These are phyloP conservation scores for Nettapus auritus DNA, from an alignment of 2,113 vertebrate genomes.

Conservation along the genomic window DNA sequence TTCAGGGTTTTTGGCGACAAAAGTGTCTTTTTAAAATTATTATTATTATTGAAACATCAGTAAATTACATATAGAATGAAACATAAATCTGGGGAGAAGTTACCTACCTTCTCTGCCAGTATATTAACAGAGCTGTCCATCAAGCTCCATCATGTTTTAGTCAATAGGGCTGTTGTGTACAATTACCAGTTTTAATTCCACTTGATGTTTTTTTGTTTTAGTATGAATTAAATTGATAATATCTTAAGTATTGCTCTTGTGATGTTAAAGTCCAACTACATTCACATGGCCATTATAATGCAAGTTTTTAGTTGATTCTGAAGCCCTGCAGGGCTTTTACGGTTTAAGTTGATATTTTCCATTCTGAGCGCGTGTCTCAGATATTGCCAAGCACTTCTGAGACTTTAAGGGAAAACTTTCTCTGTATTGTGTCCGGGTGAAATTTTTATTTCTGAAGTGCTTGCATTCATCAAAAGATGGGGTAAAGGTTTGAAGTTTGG, in stretches of 20 bases:
- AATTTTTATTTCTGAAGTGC: not conserved
- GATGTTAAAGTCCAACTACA: not conserved
- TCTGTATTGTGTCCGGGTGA: not conserved
- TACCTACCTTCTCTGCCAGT: not conserved
- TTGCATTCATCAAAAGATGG: not conserved
- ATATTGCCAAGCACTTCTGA: not conserved
- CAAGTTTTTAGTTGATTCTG: not conserved
- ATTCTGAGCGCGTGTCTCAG: not conserved
- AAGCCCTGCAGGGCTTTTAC: not conserved
- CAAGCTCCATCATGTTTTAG: not conserved
- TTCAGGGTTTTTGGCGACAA: not conserved
- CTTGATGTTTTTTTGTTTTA: not conserved
- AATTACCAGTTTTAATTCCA: not conserved
- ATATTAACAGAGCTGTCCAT: not conserved
- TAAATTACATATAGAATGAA: not conserved
- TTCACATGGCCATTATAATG: not conserved
- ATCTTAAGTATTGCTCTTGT: not conserved
- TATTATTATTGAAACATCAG: not conserved
- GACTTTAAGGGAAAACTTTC: not conserved
- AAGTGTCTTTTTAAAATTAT: not conserved
- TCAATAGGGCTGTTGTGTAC: fast-evolving
- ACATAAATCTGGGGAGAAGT: not conserved
- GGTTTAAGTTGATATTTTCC: not conserved
- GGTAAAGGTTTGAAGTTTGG: not conserved
- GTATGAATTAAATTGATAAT: not conserved